These are phyloP conservation scores for Stigmatopora argus DNA, from an alignment of 2,113 vertebrate genomes.

Conservation along the genomic window DNA sequence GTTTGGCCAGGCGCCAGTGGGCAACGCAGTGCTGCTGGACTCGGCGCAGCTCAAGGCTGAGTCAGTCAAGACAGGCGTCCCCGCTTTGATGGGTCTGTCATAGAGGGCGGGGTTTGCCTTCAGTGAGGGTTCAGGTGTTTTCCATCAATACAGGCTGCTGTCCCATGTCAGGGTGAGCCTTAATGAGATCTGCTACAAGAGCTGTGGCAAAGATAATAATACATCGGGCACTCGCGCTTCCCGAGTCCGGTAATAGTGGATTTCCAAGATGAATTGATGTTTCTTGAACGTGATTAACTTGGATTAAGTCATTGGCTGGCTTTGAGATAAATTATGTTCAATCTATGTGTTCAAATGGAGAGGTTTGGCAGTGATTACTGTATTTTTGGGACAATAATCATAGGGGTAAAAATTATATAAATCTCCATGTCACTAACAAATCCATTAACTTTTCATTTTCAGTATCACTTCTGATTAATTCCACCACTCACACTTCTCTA, in stretches of 20 bases:
- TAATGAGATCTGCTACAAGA: neutral
- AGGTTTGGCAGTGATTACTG: no score
- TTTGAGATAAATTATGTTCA: no score
- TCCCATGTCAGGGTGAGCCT: constrained; percentile 12
- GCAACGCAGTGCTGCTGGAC: constrained; percentile 45
- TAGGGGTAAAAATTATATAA: no score
- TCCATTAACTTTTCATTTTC: no score
- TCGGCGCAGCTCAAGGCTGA: constrained; percentile 52
- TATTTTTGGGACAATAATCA: no score
- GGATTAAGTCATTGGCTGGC: no score
- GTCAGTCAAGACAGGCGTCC: constrained; percentile 65
- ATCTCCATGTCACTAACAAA: no score
- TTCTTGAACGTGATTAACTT: no score
- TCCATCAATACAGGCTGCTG: constrained; percentile 38
- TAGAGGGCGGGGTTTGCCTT: constrained; percentile 58
- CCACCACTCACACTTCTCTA: no score
- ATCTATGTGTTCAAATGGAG: no score
- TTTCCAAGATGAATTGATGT: no score
- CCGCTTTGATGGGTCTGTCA: constrained; percentile 73
- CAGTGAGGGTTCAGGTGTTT: constrained; percentile 63
- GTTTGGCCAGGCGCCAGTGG: constrained; percentile 68
- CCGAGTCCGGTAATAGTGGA: neutral
- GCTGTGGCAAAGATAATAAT: neutral
- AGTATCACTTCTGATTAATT: no score
- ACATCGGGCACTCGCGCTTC: neutral